These are phyloP conservation scores for Agapornis canus DNA, from an alignment of 2,797 vertebrate species.

Conservation along the genomic window DNA sequence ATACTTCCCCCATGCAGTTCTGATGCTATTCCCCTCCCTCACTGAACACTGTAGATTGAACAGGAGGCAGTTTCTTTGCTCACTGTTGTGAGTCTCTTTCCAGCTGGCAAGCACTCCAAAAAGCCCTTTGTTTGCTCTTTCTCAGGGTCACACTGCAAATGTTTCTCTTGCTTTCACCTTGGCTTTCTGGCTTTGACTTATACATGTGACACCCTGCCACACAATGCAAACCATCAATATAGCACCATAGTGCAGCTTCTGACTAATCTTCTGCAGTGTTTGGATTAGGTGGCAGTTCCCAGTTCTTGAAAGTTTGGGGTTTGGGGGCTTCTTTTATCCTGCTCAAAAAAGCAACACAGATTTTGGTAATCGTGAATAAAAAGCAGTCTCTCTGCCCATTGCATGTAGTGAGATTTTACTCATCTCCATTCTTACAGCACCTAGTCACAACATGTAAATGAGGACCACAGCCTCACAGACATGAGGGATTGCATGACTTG, in stretches of 20 bases:
- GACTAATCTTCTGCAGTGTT: not conserved
- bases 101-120: slow-evolving; percentile 42
- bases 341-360: not conserved
- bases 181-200: slow-evolving; percentile 6
- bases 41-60: not conserved
- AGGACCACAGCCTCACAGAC: slow-evolving; percentile 27
- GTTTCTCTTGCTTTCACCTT: slow-evolving; percentile 59
- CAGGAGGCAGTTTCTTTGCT: slow-evolving; percentile 46
- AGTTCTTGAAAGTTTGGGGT: not conserved
- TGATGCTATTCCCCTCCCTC: not conserved
- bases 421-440: not conserved
- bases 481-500: slow-evolving; percentile 14
- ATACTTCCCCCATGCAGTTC: not conserved
- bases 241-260: not conserved
- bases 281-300: not conserved
- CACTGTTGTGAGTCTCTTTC: slow-evolving; percentile 2
- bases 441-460: slow-evolving; percentile 27
- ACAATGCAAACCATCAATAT: not conserved
- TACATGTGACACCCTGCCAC: not conserved
- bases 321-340: not conserved
- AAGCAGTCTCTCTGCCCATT: not conserved
- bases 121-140: slow-evolving; percentile 57
- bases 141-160: slow-evolving; percentile 56
- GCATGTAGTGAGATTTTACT: not conserved
- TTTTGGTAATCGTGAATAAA: not conserved